These are phyloP conservation scores for Myiozetetes cayanensis DNA, from an alignment of 2,113 vertebrate genomes.

Conservation along the genomic window DNA sequence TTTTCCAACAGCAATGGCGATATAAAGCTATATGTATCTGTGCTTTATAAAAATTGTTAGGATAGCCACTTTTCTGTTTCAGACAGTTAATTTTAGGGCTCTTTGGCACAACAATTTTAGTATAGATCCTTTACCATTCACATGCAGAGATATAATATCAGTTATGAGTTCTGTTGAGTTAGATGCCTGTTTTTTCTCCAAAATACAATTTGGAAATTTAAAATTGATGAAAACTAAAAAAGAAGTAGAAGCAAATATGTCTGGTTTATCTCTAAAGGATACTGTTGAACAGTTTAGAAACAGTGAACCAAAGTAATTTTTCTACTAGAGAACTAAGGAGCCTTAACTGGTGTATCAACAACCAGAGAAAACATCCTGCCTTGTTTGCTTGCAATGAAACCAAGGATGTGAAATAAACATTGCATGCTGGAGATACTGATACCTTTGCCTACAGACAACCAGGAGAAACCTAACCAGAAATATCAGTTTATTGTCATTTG, in stretches of 20 bases:
- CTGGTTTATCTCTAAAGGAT: neutral
- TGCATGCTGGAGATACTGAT: neutral
- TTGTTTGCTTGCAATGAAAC: neutral
- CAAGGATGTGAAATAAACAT: neutral
- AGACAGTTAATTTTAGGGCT: neutral
- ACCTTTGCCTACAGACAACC: slow-evolving; percentile 18
- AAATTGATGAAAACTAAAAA: neutral
- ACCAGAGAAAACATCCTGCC: neutral
- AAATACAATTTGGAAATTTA: neutral
- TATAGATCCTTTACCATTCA: neutral
- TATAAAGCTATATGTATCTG: neutral
- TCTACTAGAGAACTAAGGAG: neutral
- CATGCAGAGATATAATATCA: neutral
- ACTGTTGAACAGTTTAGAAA: neutral
- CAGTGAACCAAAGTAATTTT: neutral
- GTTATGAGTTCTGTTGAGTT: neutral
- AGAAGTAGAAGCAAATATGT: neutral
- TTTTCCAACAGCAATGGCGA: neutral
- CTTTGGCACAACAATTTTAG: neutral
- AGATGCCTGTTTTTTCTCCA: neutral
- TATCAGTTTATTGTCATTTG: neutral
- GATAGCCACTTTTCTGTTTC: neutral
- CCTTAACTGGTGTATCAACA: neutral
- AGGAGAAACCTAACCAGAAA: slow-evolving; percentile 2
- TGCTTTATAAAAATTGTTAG: neutral